Conservation (phyloP, 2,888 invertebrate species). For the Dromius quadrimaculatus region DNA sequence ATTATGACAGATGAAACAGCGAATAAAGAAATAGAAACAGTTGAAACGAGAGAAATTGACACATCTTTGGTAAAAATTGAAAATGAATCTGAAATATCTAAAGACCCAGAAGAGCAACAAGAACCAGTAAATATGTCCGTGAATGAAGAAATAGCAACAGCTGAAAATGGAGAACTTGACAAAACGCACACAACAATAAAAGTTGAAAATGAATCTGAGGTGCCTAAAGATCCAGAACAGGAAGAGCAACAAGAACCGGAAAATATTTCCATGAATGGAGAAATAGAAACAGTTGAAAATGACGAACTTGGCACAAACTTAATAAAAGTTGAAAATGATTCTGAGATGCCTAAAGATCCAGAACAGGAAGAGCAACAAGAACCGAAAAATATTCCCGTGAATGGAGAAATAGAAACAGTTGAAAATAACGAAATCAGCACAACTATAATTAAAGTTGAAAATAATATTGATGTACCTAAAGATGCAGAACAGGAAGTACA, state of each 20-base stretch:
- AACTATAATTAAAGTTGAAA: slow-evolving; percentile 34
- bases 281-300: slow-evolving; percentile 54
- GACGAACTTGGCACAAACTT: neutral
- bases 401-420: slow-evolving; percentile 51
- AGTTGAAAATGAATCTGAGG: neutral
- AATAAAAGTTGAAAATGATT: neutral
- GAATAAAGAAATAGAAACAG: neutral
- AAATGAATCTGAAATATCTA: neutral
- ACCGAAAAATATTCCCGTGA: neutral
- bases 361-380: neutral
- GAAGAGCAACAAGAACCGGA: neutral
- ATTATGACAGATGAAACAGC: neutral
- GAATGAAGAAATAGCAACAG: neutral
- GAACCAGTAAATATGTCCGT: neutral
- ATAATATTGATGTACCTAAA: slow-evolving; percentile 39
- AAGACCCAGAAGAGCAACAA: neutral
- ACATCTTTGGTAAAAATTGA: slow-evolving; percentile 30
- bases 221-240: neutral
- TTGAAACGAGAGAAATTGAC: neutral
- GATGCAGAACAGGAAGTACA: neutral
- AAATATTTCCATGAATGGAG: slow-evolving; percentile 6
- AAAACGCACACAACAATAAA: too few relatives aligned
- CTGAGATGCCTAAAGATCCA: neutral
- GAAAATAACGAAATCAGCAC: slow-evolving; percentile 52
- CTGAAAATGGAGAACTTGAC: neutral